Evolutionary conservation across 2,888 invertebrate genomes (phyloP), one percentile per base, ranked within the genome.

Genomic region (Dugesia japonica): DNA sequence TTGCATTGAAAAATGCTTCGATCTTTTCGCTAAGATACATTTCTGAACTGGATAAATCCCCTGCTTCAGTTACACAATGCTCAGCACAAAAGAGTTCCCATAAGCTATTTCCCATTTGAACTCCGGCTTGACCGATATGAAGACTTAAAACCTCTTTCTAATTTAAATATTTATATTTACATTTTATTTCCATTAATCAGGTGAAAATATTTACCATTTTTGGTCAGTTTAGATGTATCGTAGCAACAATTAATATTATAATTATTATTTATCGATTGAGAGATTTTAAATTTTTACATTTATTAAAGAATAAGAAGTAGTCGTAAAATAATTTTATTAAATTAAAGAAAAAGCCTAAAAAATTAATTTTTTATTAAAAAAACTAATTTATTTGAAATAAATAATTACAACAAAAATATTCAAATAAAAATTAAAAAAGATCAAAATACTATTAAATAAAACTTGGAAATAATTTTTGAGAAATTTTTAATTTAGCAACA

Each of bases 61-160:
- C 74, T 1, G 15, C 4, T 20, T 26, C 26, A 1, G 28, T 73
- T 23, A 73, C 38, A 15, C 33, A 31, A 31, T 73, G 74, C 23
- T 73, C 74, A 4, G 74, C 38, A 9, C 33, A 33, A 33, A 73
- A 73, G 7, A 73, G 38, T n/a, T 73, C 74, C 74, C 74, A 73
- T 33, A 73, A 20, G 15, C 33, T 38, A 73, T 38, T 73, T 73
- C 74, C 74, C 28, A 73, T 33, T 33, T 73, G 74, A 4, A 31
- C 31, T 20, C 74, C 74, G n/a, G 23, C 31, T 33, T 73, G 74
- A 1, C 74, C 74, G 33, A 73, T 33, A 31, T 73, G 74, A 23
- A 73, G 74, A 28, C 33, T 33, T 23, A 73, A 26, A 23, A 73
- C 38, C 31, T 73, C 74, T 73, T 38, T 31, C 74, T 73, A 56